Conservation (phyloP, 2,888 invertebrate genomes). For the Gastrophysa polygoni region DNA sequence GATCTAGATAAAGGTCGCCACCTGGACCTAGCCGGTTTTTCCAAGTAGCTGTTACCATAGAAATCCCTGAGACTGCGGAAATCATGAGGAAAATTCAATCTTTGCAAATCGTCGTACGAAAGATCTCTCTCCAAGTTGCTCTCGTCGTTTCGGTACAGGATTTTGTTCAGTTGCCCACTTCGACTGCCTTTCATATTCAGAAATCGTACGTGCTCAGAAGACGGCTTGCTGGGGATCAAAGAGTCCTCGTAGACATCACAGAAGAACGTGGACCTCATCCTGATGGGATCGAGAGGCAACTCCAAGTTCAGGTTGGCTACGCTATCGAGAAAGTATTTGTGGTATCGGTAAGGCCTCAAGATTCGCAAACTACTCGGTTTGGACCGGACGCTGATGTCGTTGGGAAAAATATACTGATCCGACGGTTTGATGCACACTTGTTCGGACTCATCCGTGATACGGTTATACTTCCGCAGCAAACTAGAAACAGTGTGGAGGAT, state of each 20-base stretch:
- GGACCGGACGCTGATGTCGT: not conserved
- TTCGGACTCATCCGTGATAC: slow-evolving; percentile 3
- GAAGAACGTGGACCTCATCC: slow-evolving; percentile 4
- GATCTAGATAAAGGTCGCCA: not conserved
- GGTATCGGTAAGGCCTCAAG: slow-evolving; percentile 21
- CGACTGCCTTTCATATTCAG: slow-evolving; percentile 15
- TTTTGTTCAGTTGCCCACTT: slow-evolving; percentile 16
- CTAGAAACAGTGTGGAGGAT: not conserved
- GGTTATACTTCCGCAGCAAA: not conserved
- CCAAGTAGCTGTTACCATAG: slow-evolving; percentile 17
- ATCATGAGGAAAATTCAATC: not conserved
- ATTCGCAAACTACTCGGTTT: slow-evolving; percentile 10
- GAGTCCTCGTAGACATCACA: not conserved
- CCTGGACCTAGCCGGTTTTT: not conserved
- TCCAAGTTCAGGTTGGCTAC: slow-evolving; percentile 11
- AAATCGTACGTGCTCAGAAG: slow-evolving; percentile 20
- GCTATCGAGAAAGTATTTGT: slow-evolving; percentile 20
- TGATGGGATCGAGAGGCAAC: not conserved
- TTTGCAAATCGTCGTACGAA: slow-evolving; percentile 21
- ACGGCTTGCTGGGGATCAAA: not conserved
- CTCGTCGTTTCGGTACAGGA: slow-evolving; percentile 29
- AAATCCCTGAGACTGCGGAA: slow-evolving; percentile 21
- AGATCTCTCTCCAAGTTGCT: slow-evolving; percentile 21
- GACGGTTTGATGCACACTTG: slow-evolving; percentile 22
- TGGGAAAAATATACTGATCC: slow-evolving; percentile 10